Evolutionary conservation across 2,888 invertebrate species (phyloP).

Genomic region (Ctenicera cuprea): DNA sequence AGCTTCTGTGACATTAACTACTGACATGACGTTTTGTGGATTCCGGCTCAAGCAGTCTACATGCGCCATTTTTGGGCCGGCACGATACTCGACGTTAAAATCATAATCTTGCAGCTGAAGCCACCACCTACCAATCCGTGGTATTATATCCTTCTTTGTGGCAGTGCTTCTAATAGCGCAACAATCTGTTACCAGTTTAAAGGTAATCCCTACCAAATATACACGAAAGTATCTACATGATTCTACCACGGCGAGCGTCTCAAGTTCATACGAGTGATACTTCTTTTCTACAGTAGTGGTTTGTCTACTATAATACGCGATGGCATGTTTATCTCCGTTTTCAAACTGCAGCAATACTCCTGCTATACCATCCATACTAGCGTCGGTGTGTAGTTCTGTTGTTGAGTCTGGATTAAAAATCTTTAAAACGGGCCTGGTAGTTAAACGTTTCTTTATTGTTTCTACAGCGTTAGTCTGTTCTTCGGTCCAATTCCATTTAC

Average conservation of each 20-base stretch:
- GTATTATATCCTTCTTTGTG: too few species aligned
- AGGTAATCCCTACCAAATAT: slow-evolving; percentile 19
- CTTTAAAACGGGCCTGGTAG: not conserved
- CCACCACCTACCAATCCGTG: slow-evolving; percentile 64
- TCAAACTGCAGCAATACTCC: too few species aligned
- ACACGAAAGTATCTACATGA: slow-evolving; percentile 18
- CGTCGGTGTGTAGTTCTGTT: too few species aligned
- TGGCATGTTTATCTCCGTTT: not conserved
- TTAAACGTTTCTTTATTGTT: not conserved
- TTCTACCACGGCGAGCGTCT: slow-evolving; percentile 24
- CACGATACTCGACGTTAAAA: slow-evolving; percentile 60
- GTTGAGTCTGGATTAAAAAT: not conserved
- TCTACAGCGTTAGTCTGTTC: not conserved
- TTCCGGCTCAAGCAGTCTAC: slow-evolving; percentile 61
- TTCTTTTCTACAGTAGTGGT: slow-evolving; percentile 14
- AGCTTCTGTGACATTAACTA: slow-evolving; percentile 43
- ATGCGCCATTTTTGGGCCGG: slow-evolving; percentile 62
- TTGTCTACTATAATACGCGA: slow-evolving; percentile 38
- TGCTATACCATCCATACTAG: too few species aligned
- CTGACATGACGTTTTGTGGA: not conserved
- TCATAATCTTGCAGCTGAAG: slow-evolving; percentile 62
- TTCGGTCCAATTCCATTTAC: too few species aligned
- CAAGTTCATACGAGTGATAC: slow-evolving; percentile 27
- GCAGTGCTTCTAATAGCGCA: slow-evolving; percentile 57
- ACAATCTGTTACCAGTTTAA: slow-evolving; percentile 57